Conservation (phyloP, 2,113 vertebrate genomes). For the Murina feae region DNA sequence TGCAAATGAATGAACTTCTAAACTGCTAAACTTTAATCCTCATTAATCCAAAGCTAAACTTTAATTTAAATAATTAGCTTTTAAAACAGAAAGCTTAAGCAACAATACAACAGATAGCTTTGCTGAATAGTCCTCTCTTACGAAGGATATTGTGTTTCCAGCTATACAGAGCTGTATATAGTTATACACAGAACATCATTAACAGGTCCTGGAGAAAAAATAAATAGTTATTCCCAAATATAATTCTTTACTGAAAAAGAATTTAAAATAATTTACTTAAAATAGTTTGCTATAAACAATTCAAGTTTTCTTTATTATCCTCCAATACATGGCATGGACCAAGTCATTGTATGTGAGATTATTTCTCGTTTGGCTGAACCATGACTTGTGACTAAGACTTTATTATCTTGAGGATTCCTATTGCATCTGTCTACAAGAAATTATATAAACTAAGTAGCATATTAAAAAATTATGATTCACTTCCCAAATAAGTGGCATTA, state of each 20-base stretch:
- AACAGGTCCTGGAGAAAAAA: background rate
- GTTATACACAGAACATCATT: background rate
- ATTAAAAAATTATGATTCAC: background rate
- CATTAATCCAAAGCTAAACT: background rate
- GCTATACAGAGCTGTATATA: background rate
- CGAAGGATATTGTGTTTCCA: background rate
- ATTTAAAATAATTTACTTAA: background rate
- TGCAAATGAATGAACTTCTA: conserved; percentile 22
- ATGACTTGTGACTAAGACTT: background rate
- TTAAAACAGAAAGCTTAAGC: conserved; percentile 30
- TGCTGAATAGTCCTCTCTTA: background rate
- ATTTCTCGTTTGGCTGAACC: background rate
- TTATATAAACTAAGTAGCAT: background rate
- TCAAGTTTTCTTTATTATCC: background rate
- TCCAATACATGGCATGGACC: background rate
- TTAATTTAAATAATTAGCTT: background rate
- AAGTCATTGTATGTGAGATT: background rate
- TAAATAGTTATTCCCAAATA: background rate
- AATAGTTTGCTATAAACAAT: background rate
- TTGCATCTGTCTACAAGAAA: background rate
- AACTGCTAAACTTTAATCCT: background rate
- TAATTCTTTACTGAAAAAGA: background rate
- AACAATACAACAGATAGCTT: background rate
- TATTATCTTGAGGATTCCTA: background rate
- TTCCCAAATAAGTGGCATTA: background rate